Base-by-base conservation (phyloP, 2,888 invertebrate genomes). In the Drosophila robusta region DNA sequence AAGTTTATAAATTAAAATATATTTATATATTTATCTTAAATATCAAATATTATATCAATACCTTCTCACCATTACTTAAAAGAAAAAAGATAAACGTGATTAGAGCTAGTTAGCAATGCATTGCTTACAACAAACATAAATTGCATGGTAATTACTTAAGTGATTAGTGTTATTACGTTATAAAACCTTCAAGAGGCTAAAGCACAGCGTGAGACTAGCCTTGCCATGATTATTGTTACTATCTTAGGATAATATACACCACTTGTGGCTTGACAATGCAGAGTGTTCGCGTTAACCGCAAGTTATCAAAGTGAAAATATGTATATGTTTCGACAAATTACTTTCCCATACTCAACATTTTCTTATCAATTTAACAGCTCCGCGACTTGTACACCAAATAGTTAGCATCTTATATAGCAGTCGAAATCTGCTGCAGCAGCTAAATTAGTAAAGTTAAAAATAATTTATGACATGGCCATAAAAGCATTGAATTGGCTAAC, bases 321-420 rank as follows among this genome's bases (percentile, higher is more conserved):
- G 29, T 45, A 11, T 7, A 9, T 9, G 1, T 16, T 9, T 22
- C 4, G 4, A 22, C 44, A 8, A 45, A 41, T 39, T 26, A 26
- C 46, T 26, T 24, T 52, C 18, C 14, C 14, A 54, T 18, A 41
- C 36, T 32, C 50, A 72, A 51, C 34, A 44, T 8, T 29, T 49
- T 18, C 5, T 45, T 52, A 65, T 72, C 73, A 73, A 32, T 38
- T 60, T 8, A 26, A 51, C 41, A 50, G 49, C 14, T 44, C 26
- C 51, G 14, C 14, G 26, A 22, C 12, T 61, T 61, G 47, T 49
- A n/a, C 34, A 14, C 32, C 5, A 61, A 61, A 45, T 16, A 29
- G 3, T 41, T 49, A 14, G 1, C 24, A 50, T 50, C 52, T 73
- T 4, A 7, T 46, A 47, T 41, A 47, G 14, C 61, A 38, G 29